Base-by-base conservation (phyloP, 2,797 vertebrate genomes). In the Hipposideros larvatus region DNA sequence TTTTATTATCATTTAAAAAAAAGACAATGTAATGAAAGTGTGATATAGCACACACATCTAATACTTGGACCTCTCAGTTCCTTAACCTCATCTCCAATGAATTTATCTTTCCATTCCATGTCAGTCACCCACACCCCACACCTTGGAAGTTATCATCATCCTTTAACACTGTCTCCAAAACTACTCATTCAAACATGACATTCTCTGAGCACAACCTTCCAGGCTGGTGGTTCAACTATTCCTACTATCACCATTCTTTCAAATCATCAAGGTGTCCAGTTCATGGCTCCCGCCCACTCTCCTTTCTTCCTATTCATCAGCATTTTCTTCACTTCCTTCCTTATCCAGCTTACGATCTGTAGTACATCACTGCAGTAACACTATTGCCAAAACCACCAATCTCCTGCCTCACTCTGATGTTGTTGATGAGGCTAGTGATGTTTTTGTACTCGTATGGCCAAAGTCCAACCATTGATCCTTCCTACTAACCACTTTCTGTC, bases 1-100 rank as follows among this genome's bases (percentile, higher is more conserved):
- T 59, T 91, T 95, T 89, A 91, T 77, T 89, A 91, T 11, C 34
- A 80, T 14, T 79, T 91, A 80, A 88, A 96, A 63, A 43, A 63
- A 93, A 82, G n/a, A 73, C 37, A 83, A 91, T 48, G 78, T 88
- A 88, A 91, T 59, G 13, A 78, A 91, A 90, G 55, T 83, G 11
- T 83, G 46, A 14, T 28, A 74, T 65, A 93, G 11, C 63, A 88
- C 71, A 61, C 57, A 91, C 66, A 61, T 87, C 51, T 83, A 88
- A 83, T 70, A 93, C 22, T 4, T 66, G 88, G 51, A 77, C 46
- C 16, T 87, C 55, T 95, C 31, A 74, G 34, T 86, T 96, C 71
- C 34, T 87, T 90, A 90, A 75, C 16, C 22, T 78, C n/a, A 90
- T 83, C 31, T 73, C 37, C 48, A 94, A 11, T 73, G 53, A 84